Evolutionary conservation across 2,113 vertebrate species (phyloP).

Genomic region (Microtus montanus): DNA sequence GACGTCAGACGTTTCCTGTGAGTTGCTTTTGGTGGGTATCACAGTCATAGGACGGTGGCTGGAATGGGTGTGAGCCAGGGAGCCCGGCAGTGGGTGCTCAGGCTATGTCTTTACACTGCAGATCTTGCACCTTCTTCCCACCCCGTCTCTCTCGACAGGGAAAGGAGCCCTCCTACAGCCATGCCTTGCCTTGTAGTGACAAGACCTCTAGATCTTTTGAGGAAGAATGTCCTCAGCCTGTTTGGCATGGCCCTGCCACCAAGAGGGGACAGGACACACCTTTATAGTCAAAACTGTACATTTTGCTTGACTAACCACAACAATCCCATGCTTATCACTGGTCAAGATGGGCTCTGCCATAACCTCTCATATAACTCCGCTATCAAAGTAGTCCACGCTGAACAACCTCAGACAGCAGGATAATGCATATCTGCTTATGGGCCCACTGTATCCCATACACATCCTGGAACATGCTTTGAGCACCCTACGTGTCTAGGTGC

Average conservation of each 20-base stretch:
- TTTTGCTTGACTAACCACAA: background rate
- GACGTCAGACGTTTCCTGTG: too few relatives aligned
- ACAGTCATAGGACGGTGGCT: background rate
- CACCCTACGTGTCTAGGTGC: background rate
- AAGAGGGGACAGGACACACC: too few relatives aligned
- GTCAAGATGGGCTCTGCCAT: background rate
- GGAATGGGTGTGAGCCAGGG: too few relatives aligned
- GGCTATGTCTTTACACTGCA: too few relatives aligned
- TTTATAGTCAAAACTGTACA: background rate
- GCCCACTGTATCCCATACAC: background rate
- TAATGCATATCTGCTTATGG: background rate
- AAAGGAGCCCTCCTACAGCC: background rate
- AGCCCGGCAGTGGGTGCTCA: too few relatives aligned
- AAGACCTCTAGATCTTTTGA: background rate
- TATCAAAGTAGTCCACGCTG: background rate
- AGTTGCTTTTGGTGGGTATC: background rate
- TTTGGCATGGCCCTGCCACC: background rate
- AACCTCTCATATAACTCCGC: too few relatives aligned
- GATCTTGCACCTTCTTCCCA: too few relatives aligned
- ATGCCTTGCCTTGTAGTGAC: background rate
- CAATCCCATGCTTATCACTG: background rate
- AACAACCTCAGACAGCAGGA: background rate
- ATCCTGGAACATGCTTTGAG: background rate
- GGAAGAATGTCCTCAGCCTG: background rate
- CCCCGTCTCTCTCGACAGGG: background rate